Evolutionary conservation across 2,797 vertebrate species (phyloP).

Genomic region (Prunella strophiata): DNA sequence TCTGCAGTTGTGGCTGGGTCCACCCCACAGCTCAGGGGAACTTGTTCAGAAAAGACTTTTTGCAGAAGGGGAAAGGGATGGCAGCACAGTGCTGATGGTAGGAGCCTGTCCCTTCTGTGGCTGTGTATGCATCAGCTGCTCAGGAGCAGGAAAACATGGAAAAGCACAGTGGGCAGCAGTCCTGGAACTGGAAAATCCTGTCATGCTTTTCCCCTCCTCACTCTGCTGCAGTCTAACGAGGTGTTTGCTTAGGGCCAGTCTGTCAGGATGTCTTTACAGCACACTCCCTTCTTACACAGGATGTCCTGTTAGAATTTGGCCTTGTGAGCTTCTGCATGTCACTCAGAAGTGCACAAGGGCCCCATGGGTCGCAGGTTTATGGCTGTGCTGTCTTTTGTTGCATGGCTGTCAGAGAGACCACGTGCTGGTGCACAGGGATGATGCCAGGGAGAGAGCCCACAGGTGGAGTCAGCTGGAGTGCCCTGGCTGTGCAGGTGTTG

Average conservation of each 20-base stretch:
- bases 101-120: background rate
- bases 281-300: background rate
- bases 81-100: background rate
- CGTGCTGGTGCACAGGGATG: background rate
- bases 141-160: background rate
- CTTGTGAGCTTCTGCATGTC: background rate
- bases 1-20: constrained; percentile 35
- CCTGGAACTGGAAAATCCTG: constrained; percentile 43
- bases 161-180: background rate
- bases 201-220: background rate
- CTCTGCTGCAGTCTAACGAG: background rate
- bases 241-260: background rate
- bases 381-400: fast-evolving
- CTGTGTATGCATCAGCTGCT: background rate
- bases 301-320: constrained; percentile 17
- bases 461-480: background rate
- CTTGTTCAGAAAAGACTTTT: background rate
- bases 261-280: background rate
- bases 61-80: background rate
- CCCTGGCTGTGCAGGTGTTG: background rate
- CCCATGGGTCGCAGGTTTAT: fast-evolving
- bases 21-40: background rate
- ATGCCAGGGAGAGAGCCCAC: background rate
- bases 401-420: fast-evolving
- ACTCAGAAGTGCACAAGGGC: background rate